Evolutionary conservation across 1,140 invertebrate species (phyloP), one percentile per base, ranked within the genome.

Genomic region (Rhynchophorus ferrugineus): DNA sequence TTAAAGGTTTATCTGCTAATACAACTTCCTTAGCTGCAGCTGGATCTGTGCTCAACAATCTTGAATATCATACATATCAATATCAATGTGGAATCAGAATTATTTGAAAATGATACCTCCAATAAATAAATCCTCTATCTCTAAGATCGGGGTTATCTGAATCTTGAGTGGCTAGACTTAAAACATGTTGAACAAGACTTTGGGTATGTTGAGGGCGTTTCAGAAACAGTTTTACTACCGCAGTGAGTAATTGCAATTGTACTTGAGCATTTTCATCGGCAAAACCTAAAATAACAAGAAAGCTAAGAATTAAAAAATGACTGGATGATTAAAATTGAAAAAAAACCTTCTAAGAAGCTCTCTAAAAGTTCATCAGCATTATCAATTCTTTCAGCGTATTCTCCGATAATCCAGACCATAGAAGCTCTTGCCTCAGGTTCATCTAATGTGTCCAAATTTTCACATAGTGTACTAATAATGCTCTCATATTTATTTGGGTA

Each of bases 321-420:
- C 16, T 18, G 7, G 16, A 7, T 41, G 7, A 7, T 3, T 7
- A 41, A 7, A 41, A 19, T 5, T 7, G 13, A 2, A n/a, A 41
- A 29, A 17, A n/a, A 22, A 57, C 54, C 95, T 76, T 99, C 96
- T 1, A 99, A 75, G 75, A 99, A 99, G 62, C 91, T 95, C 69
- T 99, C 96, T 2, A 99, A 73, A 9, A 99, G 75, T 69, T 99
- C 97, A 67, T 99, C 96, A 8, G 97, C 97, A 73, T 99, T 99
- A 71, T 99, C 97, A 62, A 99, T 99, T 59, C 97, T 81, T 67
- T 99, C 97, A 0, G 97, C 97, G 73, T 99, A 99, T 70, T 95
- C 89, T 58, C 95, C 97, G 71, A 99, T 98, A 57, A 99, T 99
- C 97, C 97, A 99, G 57, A 99, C 98, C 97, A 99, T 99, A 0